Evolutionary conservation across 2,888 invertebrate genomes (phyloP), one percentile per base, ranked within the genome.

Genomic region (Spatulosminthurus flaviceps): DNA sequence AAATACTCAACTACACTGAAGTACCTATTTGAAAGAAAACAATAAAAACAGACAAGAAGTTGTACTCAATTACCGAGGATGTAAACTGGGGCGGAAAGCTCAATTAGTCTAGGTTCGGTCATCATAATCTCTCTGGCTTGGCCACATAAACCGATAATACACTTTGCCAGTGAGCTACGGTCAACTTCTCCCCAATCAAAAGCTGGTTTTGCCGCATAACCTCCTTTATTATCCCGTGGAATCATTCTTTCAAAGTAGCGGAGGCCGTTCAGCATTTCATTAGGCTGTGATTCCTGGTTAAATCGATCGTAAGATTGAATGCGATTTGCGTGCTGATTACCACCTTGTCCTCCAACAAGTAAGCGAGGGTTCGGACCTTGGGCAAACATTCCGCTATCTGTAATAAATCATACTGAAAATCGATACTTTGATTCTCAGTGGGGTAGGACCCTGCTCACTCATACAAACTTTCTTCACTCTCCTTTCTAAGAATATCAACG

Each of bases 191-290:
- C 87, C 87, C 87, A 87, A 34, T 84, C 81, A 70, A 84, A 86
- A n/a, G 85, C 81, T 0, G 82, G 79, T 78, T 87, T 87, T 41
- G 81, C 21, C 87, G 24, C 43, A 73, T 66, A 85, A 84, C 16
- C 88, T 88, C 88, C 87, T 87, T 28, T 64, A 26, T 69, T 76
- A 24, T 77, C 79, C 64, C 43, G 73, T 78, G 79, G 71, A 76
- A 83, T 75, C 60, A 78, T 75, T 74, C 84, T 87, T 82, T 89
- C 89, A 85, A 91, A 89, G 85, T 89, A 90, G 24, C 89, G 86
- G 51, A 90, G 86, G 4, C 89, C 90, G 80, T 89, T 89, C 29
- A 91, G 86, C 87, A 91, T 88, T 86, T 91, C 91, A 86, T 91
- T 91, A 0, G 90, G 88, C 72, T 90, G 88, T 0, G 90, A 90